These are phyloP conservation scores for Ovibos moschatus DNA, from an alignment of 2,113 vertebrate genomes.

Conservation along the genomic window DNA sequence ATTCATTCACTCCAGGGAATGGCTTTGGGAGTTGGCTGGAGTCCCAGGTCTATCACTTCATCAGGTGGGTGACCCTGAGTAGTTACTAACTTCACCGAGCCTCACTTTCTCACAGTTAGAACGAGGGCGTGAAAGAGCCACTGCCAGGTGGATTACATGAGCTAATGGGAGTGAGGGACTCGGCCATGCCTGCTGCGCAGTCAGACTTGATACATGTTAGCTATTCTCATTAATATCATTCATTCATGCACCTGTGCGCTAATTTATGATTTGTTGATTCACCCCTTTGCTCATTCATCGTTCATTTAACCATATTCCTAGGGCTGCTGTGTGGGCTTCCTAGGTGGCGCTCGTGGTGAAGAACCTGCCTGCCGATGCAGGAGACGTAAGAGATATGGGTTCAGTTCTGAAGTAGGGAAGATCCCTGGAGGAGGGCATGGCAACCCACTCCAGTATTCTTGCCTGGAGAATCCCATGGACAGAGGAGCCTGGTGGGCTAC, in stretches of 20 bases:
- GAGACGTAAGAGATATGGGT: neutral
- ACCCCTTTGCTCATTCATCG: neutral
- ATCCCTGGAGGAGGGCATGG: neutral
- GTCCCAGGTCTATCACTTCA: neutral
- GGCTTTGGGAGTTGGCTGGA: conserved; percentile 6
- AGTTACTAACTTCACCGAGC: neutral
- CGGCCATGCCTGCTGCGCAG: neutral
- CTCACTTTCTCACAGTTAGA: conserved; percentile 1
- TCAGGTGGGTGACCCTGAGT: neutral
- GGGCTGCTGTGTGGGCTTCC: neutral
- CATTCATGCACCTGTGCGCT: neutral
- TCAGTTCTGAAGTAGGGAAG: neutral
- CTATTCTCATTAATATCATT: neutral
- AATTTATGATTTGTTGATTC: neutral
- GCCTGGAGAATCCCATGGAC: neutral
- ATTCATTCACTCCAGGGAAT: neutral
- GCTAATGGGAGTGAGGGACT: neutral
- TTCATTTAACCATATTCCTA: neutral
- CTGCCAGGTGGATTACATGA: neutral
- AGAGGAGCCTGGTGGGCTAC: neutral
- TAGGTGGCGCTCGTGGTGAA: neutral
- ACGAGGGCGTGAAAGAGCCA: neutral
- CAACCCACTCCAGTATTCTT: neutral
- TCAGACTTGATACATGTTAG: neutral
- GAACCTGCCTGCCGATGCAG: neutral